Evolutionary conservation across 1,140 invertebrate species (phyloP).

Genomic region (Holcopasites calliopsidis): DNA sequence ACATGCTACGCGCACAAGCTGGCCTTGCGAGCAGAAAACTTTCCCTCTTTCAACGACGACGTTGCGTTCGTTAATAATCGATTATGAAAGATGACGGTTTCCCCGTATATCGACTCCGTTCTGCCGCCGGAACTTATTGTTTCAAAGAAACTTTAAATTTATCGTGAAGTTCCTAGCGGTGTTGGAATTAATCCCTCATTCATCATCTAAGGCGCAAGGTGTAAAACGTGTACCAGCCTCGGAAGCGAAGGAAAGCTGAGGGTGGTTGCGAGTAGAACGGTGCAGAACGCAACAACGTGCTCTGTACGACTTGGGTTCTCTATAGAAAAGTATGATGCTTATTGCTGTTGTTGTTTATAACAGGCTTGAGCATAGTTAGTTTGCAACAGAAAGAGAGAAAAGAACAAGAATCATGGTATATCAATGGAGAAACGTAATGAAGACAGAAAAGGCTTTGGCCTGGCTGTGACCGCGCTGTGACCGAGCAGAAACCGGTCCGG

Average conservation of each 20-base stretch:
- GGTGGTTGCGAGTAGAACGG: background rate
- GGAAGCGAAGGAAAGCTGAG: background rate
- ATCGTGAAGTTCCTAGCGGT: conserved; percentile 63
- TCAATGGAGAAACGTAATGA: too few relatives aligned
- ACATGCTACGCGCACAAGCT: conserved; percentile 41
- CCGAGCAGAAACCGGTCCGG: too few relatives aligned
- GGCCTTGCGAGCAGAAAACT: conserved; percentile 59
- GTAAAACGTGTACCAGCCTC: conserved; percentile 25
- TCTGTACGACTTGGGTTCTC: too few relatives aligned
- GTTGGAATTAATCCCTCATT: conserved; percentile 70
- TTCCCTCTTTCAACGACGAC: conserved; percentile 64
- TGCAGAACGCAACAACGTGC: too few relatives aligned
- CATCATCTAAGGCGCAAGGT: conserved; percentile 65
- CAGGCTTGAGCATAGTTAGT: too few relatives aligned
- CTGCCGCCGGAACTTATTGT: conserved; percentile 66
- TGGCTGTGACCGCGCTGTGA: too few relatives aligned
- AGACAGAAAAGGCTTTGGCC: too few relatives aligned
- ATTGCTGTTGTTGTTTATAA: too few relatives aligned
- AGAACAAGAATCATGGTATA: too few relatives aligned
- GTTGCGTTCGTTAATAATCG: conserved; percentile 75
- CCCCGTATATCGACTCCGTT: conserved; percentile 62
- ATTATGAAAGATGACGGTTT: conserved; percentile 73
- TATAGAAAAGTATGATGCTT: too few relatives aligned
- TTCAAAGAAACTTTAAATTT: conserved; percentile 72
- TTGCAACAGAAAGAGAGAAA: too few relatives aligned